Conservation (phyloP, 2,888 invertebrate genomes). For the Drosophila paramelanica region DNA sequence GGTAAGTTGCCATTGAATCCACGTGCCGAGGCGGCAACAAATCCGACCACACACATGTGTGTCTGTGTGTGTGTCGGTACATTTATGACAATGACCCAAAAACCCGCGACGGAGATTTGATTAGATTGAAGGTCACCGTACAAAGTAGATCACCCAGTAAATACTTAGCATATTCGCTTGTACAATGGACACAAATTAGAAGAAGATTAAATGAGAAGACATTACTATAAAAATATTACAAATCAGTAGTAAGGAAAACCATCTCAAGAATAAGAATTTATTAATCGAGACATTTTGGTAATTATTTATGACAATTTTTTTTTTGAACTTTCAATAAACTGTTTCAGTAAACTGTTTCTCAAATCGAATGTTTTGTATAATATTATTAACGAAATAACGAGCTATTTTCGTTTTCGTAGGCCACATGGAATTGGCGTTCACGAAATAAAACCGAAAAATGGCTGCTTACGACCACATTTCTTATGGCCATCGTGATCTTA, state of each 20-base stretch:
- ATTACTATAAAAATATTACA: not conserved
- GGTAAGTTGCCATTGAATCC: slow-evolving; percentile 67
- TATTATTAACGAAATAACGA: no score
- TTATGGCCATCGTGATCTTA: slow-evolving; percentile 86
- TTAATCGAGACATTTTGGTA: not conserved
- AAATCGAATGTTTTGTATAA: no score
- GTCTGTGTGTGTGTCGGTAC: not conserved
- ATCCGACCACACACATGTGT: not conserved
- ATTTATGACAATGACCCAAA: slow-evolving; percentile 56
- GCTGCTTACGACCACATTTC: slow-evolving; percentile 86
- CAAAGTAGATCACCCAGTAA: slow-evolving; percentile 9
- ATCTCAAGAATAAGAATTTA: not conserved
- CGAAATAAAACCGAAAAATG: slow-evolving; percentile 90
- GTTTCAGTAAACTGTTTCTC: no score
- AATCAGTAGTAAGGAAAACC: no score
- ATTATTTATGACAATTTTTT: no score
- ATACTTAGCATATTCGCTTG: slow-evolving; percentile 1
- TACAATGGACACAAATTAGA: slow-evolving; percentile 1
- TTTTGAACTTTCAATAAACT: no score
- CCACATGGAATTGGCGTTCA: slow-evolving; percentile 91
- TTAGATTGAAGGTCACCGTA: slow-evolving; percentile 56
- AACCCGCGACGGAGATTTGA: slow-evolving; percentile 37
- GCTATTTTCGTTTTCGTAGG: slow-evolving; percentile 85
- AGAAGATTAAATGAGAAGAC: not conserved
- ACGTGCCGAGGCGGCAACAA: not conserved